Evolutionary conservation across 2,113 vertebrate genomes (phyloP), one percentile per base, ranked within the genome.

Genomic region (Progne subis): DNA sequence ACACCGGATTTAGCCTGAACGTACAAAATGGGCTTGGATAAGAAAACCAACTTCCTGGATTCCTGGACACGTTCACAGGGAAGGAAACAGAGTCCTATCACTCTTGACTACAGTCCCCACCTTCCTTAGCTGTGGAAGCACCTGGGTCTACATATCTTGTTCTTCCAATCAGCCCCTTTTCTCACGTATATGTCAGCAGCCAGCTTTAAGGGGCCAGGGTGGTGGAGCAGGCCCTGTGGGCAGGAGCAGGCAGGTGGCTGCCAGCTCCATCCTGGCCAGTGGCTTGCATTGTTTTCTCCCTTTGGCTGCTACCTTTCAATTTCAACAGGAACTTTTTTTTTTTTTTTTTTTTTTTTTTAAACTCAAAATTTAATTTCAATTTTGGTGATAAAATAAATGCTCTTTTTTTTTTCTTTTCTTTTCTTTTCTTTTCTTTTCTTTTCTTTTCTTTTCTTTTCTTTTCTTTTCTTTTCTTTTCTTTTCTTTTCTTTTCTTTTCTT

Each of bases 241-340:
- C 17, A 44, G 23, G 21, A 25, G 34, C 14, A 34, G 37, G 12
- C 19, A 2, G 8, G 9, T 0, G 13, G 34, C 8, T 16, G 2
- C 43, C 50, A 49, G 4, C 11, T 24, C 29, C 15, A 14, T 11
- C 29, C 19, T 3, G 9, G 34, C 19, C 0, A 0, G 8, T 4
- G 34, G 8, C 2, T 55, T 65, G 13, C 31, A 23, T 26, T 52
- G 7, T 8, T 39, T 81, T 61, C 5, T 9, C 8, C 8, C 5
- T 31, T 43, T 31, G 8, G 12, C 34, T 50, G 11, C 18, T 46
- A 23, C 7, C 6, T 57, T 64, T 84, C 18, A 25, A 9, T 20
- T 12, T 60, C 37, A 53, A 32, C 2, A 3, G 23, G 44, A 63
- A 37, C 4, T 37, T 37, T 9, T 41, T 15, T 3, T 44, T 15